phyloP scores from a whole-genome alignment of 1,140 invertebrate genomes.

The Bombus picipes region DNA sequence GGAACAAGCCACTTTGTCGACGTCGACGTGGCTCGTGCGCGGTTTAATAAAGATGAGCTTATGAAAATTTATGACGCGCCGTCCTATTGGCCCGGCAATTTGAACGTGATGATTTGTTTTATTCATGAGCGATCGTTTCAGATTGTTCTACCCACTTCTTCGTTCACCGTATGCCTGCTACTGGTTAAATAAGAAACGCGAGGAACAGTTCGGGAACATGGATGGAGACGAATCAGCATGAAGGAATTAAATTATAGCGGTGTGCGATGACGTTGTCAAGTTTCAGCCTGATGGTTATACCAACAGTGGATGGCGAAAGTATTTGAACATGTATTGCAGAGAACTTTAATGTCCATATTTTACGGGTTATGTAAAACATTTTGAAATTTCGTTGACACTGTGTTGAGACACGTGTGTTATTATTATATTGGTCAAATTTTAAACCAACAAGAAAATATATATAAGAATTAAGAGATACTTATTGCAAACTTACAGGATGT shows the following conservation, averaged over 20 bases:
- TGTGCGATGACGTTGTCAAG: neutral
- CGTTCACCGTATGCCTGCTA: neutral
- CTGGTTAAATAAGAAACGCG: constrained; percentile 15
- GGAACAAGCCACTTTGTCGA: constrained; percentile 46
- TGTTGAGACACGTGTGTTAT: too few relatives aligned
- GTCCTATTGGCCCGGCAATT: constrained; percentile 42
- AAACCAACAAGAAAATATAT: too few relatives aligned
- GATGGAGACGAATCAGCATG: neutral
- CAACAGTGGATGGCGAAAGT: neutral
- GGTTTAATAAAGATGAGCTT: constrained; percentile 58
- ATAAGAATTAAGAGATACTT: too few relatives aligned
- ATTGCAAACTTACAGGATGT: too few relatives aligned
- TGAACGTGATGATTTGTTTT: constrained; percentile 54
- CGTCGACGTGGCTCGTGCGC: constrained; percentile 31
- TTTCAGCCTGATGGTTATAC: neutral
- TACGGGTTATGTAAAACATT: neutral
- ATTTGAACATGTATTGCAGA: neutral
- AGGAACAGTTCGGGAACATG: neutral
- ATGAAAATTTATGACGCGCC: constrained; percentile 52
- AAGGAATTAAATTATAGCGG: neutral
- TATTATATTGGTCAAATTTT: too few relatives aligned
- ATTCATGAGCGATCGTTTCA: constrained; percentile 50
- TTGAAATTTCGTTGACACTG: neutral
- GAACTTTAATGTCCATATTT: neutral
- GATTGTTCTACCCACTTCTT: neutral